phyloP scores from a whole-genome alignment of 2,888 invertebrate genomes.

The Drosophila mettleri region DNA sequence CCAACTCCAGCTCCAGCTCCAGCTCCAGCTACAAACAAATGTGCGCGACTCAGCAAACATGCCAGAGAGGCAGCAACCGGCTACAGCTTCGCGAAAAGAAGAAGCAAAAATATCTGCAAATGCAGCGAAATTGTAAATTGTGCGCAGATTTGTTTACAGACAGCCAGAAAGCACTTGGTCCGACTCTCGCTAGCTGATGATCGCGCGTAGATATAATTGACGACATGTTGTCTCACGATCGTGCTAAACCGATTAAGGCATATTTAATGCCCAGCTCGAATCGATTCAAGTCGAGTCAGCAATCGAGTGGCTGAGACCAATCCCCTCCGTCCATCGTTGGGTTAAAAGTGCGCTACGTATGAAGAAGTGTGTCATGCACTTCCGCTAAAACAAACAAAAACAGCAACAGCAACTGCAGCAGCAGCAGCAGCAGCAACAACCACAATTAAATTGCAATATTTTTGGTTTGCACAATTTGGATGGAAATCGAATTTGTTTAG shows the following conservation, averaged over 20 bases:
- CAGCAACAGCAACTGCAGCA: neutral
- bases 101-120: slow-evolving; percentile 69
- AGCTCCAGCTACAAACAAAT: slow-evolving; percentile 44
- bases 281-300: slow-evolving; percentile 12
- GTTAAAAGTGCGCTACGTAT: slow-evolving; percentile 27
- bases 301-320: slow-evolving; percentile 1
- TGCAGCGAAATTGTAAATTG: slow-evolving; percentile 68
- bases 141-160: slow-evolving; percentile 76
- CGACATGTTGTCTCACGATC: slow-evolving; percentile 84
- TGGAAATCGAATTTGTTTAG: slow-evolving; percentile 56
- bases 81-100: slow-evolving; percentile 25
- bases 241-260: slow-evolving; percentile 82
- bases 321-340: slow-evolving; percentile 30
- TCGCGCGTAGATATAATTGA: slow-evolving; percentile 82
- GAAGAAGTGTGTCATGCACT: slow-evolving; percentile 57
- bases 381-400: slow-evolving; percentile 24
- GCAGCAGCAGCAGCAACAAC: neutral
- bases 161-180: slow-evolving; percentile 44
- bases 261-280: slow-evolving; percentile 63
- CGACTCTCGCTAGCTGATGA: slow-evolving; percentile 59
- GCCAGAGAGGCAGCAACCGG: slow-evolving; percentile 44
- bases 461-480: slow-evolving; percentile 54
- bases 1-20: slow-evolving; percentile 12
- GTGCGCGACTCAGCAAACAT: slow-evolving; percentile 73
- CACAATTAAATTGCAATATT: slow-evolving; percentile 39